These are phyloP conservation scores for Drosophila pseudoobscura DNA, from an alignment of 1,140 invertebrate species.

Conservation along the genomic window DNA sequence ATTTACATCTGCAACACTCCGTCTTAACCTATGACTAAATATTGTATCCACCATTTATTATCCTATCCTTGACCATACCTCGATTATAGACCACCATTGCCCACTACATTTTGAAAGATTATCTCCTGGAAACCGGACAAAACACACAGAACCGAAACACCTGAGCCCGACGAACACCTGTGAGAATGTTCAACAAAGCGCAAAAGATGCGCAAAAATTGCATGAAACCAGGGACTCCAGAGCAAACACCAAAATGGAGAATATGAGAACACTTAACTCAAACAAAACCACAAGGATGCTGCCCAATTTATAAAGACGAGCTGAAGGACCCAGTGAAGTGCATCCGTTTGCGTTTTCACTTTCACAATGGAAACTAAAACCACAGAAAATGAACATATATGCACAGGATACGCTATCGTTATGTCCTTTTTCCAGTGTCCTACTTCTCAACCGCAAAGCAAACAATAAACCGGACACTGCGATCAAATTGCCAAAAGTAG, in stretches of 20 bases:
- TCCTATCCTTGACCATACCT: background rate
- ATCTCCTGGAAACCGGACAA: slow-evolving; percentile 58
- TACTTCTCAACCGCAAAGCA: slow-evolving; percentile 54
- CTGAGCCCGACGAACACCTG: slow-evolving; percentile 54
- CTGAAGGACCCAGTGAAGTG: slow-evolving; percentile 51
- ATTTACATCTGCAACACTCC: too few relatives aligned
- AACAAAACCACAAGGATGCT: slow-evolving; percentile 50
- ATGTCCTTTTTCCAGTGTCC: slow-evolving; percentile 58
- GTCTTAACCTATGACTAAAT: too few relatives aligned
- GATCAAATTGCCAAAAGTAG: slow-evolving; percentile 65
- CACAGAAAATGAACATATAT: slow-evolving; percentile 49
- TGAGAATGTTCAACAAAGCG: slow-evolving; percentile 77
- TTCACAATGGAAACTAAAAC: slow-evolving; percentile 79
- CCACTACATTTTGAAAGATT: slow-evolving; percentile 44
- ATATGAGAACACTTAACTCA: slow-evolving; percentile 69
- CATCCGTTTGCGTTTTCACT: slow-evolving; percentile 78
- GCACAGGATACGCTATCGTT: slow-evolving; percentile 63
- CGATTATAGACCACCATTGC: slow-evolving; percentile 4
- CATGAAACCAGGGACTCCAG: slow-evolving; percentile 52
- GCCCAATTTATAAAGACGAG: slow-evolving; percentile 23
- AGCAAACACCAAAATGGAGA: slow-evolving; percentile 44
- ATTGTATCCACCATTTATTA: background rate
- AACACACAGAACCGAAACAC: slow-evolving; percentile 54
- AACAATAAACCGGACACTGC: slow-evolving; percentile 77
- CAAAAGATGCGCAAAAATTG: slow-evolving; percentile 72